phyloP scores from a whole-genome alignment of 2,888 invertebrate species.

The Limnephilus marmoratus region DNA sequence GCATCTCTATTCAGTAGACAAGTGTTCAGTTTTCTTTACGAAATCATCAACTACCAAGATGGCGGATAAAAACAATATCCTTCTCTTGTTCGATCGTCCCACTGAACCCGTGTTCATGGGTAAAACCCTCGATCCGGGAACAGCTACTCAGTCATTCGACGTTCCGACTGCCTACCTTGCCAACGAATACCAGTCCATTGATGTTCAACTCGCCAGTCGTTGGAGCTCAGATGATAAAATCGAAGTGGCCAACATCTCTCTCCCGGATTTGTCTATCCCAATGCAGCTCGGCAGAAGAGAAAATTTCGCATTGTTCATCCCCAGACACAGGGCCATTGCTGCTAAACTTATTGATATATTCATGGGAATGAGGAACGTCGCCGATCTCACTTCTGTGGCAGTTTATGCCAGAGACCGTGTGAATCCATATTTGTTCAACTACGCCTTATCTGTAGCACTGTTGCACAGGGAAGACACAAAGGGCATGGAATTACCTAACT shows the following conservation, averaged over 20 bases:
- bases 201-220: constrained; percentile 75
- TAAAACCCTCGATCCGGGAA: constrained; percentile 77
- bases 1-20: background rate
- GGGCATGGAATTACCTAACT: constrained; percentile 83
- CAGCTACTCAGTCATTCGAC: constrained; percentile 72
- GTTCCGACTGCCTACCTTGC: constrained; percentile 74
- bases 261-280: constrained; percentile 79
- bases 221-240: constrained; percentile 78
- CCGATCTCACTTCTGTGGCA: constrained; percentile 82
- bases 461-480: constrained; percentile 84
- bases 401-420: constrained; percentile 83
- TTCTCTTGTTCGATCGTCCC: constrained; percentile 80
- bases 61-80: constrained; percentile 71
- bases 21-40: background rate
- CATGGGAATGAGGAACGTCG: constrained; percentile 78
- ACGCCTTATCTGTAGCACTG: constrained; percentile 84
- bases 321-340: constrained; percentile 84
- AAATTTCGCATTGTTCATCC: constrained; percentile 86
- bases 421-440: constrained; percentile 87
- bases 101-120: constrained; percentile 81
- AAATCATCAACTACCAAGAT: background rate
- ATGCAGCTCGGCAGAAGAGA: constrained; percentile 78
- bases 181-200: constrained; percentile 67
- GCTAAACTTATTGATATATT: constrained; percentile 83
- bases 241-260: constrained; percentile 75